Conservation (phyloP, 1,140 invertebrate species). For the Campoletis sonorensis region DNA sequence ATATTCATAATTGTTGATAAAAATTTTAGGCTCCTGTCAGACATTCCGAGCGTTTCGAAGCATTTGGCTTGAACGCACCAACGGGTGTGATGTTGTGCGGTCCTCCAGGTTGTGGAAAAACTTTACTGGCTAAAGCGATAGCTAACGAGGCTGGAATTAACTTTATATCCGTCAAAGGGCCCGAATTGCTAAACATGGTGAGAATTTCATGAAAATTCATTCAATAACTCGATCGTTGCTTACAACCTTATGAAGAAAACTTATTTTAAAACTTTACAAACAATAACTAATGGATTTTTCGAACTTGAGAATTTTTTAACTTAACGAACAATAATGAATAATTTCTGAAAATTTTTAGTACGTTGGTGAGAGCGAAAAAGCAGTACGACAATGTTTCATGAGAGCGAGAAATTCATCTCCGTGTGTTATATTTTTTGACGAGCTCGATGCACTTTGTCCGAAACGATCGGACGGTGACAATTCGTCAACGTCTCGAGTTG, state of each 20-base stretch:
- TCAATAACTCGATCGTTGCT: too few relatives aligned
- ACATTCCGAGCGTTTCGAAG: constrained; percentile 88
- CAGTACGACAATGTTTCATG: constrained; percentile 95
- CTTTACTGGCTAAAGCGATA: constrained; percentile 92
- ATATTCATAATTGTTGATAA: too few relatives aligned
- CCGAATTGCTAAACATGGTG: constrained; percentile 97
- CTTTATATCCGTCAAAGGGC: constrained; percentile 98
- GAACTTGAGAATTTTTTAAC: too few relatives aligned
- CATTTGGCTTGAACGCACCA: constrained; percentile 88
- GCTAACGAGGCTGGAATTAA: constrained; percentile 98
- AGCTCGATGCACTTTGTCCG: constrained; percentile 97
- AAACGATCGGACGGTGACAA: constrained; percentile 87
- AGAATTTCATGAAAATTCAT: constrained; percentile 50
- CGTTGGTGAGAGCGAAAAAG: constrained; percentile 98
- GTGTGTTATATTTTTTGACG: constrained; percentile 99
- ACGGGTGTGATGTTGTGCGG: constrained; percentile 92
- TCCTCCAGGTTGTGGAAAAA: constrained; percentile 96
- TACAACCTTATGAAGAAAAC: too few relatives aligned
- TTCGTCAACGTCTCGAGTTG: constrained; percentile 87
- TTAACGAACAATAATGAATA: not conserved
- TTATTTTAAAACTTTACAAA: too few relatives aligned
- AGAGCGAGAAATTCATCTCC: constrained; percentile 96
- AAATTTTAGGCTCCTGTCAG: constrained; percentile 90
- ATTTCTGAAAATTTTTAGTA: constrained; percentile 82
- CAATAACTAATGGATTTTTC: too few relatives aligned